Percentiles rank a stretch among this genome's conserved stretches.
Evolutionary conservation across 2,888 invertebrate genomes (phyloP).

Genomic region (Dryadula phaetusa): DNA sequence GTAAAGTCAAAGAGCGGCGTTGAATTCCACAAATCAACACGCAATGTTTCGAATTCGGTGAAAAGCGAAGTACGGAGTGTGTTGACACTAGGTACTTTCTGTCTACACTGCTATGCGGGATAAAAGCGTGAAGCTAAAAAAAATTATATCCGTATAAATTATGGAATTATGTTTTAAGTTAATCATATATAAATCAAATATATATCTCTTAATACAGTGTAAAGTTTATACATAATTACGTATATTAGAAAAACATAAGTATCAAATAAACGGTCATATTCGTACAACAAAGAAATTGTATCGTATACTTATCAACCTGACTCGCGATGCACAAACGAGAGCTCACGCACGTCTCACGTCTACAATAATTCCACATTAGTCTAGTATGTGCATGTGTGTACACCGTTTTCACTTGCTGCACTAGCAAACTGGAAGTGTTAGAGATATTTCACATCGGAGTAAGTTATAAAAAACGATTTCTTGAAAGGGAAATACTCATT

Average conservation of each 20-base stretch:
- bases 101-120: too few relatives aligned
- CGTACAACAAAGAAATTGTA: slow-evolving; percentile 40
- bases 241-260: slow-evolving; percentile 8
- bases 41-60: too few relatives aligned
- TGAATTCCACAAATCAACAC: too few relatives aligned
- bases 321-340: slow-evolving; percentile 47
- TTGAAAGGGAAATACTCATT: slow-evolving; percentile 39
- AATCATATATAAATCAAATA: too few relatives aligned
- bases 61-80: too few relatives aligned
- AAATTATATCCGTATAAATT: too few relatives aligned
- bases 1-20: too few relatives aligned
- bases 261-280: not conserved
- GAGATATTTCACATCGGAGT: slow-evolving; percentile 36
- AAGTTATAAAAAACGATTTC: slow-evolving; percentile 39
- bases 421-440: slow-evolving; percentile 47
- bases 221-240: not conserved
- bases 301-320: slow-evolving; percentile 41
- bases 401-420: slow-evolving; percentile 47
- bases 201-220: too few relatives aligned
- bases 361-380: slow-evolving; percentile 39
- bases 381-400: slow-evolving; percentile 35
- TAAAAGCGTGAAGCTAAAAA: too few relatives aligned
- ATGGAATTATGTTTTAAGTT: too few relatives aligned
- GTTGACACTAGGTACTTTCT: too few relatives aligned
- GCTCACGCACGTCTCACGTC: slow-evolving; percentile 45